phyloP scores from a whole-genome alignment of 2,797 vertebrate species.

The Benthosema pterotum region DNA sequence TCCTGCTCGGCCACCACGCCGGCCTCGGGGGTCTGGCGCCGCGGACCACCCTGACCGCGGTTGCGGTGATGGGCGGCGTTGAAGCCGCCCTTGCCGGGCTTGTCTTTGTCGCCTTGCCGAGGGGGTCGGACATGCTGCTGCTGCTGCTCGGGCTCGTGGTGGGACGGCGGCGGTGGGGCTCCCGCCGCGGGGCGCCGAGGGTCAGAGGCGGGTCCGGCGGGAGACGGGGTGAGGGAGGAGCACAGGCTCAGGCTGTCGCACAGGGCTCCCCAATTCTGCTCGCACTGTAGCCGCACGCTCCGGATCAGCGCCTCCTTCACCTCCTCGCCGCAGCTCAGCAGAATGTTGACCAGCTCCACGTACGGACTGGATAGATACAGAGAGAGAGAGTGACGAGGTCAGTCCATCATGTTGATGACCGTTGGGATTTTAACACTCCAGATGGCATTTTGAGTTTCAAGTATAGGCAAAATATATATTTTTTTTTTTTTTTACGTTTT shows the following conservation, averaged over 20 bases:
- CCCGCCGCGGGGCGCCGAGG: slow-evolving; percentile 61
- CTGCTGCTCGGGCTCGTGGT: slow-evolving; percentile 78
- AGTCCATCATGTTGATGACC: no score
- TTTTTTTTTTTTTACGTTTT: no score
- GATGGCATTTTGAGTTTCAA: no score
- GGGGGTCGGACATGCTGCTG: slow-evolving; percentile 66
- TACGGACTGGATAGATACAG: slow-evolving; percentile 85
- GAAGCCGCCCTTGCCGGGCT: slow-evolving; percentile 80
- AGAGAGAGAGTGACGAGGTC: neutral
- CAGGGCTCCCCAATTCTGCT: slow-evolving; percentile 95
- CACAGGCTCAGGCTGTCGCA: slow-evolving; percentile 97
- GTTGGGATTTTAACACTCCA: no score
- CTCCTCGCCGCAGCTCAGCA: slow-evolving; percentile 94
- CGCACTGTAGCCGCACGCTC: slow-evolving; percentile 92
- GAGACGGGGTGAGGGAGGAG: slow-evolving; percentile 74
- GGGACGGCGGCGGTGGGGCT: slow-evolving; percentile 53
- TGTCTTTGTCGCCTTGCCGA: slow-evolving; percentile 85
- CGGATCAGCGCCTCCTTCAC: slow-evolving; percentile 92
- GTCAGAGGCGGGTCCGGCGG: slow-evolving; percentile 41
- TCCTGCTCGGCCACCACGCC: slow-evolving; percentile 86
- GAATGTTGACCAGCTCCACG: slow-evolving; percentile 94
- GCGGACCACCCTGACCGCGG: slow-evolving; percentile 75
- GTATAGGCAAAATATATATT: no score
- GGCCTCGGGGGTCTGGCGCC: slow-evolving; percentile 81
- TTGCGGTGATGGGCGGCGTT: slow-evolving; percentile 76